Percentiles rank a stretch among this genome's conserved stretches.
These are phyloP conservation scores for Austrolebias charrua DNA, from an alignment of 2,797 vertebrate species.

Conservation along the genomic window DNA sequence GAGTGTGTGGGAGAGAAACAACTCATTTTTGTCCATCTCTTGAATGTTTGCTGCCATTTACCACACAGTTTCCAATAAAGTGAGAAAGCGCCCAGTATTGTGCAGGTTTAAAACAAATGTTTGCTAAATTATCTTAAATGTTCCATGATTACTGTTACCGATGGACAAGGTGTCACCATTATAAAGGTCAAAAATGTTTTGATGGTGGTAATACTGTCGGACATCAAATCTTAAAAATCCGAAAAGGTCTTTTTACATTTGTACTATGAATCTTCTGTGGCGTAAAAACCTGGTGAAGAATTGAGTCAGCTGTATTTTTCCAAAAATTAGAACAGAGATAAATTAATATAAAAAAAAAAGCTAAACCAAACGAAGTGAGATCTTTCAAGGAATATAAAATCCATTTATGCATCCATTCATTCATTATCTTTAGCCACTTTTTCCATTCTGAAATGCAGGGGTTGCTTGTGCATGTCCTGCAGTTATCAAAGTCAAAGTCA, in stretches of 20 bases:
- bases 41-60: constrained; percentile 43
- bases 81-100: constrained; percentile 1
- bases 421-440: no score
- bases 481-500: no score
- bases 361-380: no score
- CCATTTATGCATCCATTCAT: no score
- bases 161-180: background rate
- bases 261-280: background rate
- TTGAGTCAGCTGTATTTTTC: no score
- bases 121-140: constrained; percentile 1
- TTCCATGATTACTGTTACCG: background rate
- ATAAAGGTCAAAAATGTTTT: background rate
- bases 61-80: constrained; percentile 47
- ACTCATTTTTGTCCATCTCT: constrained; percentile 56
- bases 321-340: no score
- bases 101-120: constrained; percentile 5
- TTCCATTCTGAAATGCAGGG: no score
- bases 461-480: no score
- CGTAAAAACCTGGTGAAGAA: background rate
- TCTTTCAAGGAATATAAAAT: no score
- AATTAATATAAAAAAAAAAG: no score
- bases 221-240: constrained; percentile 1
- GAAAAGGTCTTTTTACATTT: background rate
- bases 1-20: constrained; percentile 66
- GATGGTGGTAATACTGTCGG: background rate